phyloP scores from a whole-genome alignment of 1,140 invertebrate species.

The Ceratoteleas bidentatus region DNA sequence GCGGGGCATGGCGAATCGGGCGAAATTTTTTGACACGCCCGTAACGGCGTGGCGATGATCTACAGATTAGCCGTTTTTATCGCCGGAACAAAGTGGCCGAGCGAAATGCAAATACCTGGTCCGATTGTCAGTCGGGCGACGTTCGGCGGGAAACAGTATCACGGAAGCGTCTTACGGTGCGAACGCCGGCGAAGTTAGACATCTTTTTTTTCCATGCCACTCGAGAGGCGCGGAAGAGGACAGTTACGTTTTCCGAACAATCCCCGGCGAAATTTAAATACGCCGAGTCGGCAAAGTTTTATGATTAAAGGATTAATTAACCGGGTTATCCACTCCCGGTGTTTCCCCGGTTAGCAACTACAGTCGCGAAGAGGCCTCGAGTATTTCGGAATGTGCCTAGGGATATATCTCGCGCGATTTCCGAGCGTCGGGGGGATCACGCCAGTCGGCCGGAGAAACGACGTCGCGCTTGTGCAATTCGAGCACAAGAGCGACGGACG shows the following conservation, averaged over 20 bases:
- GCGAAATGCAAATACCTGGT: too few species aligned
- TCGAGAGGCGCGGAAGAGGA: conserved; percentile 59
- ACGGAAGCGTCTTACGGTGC: too few species aligned
- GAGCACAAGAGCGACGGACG: conserved; percentile 58
- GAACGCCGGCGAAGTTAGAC: too few species aligned
- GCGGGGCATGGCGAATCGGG: too few species aligned
- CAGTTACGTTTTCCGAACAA: conserved; percentile 56
- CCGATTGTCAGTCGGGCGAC: too few species aligned
- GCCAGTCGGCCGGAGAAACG: conserved; percentile 44
- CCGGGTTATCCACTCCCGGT: conserved; percentile 64
- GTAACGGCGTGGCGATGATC: too few species aligned
- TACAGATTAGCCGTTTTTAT: too few species aligned
- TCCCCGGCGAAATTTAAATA: conserved; percentile 67
- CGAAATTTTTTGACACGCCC: too few species aligned
- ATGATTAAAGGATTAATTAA: conserved; percentile 71
- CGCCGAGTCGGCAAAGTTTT: conserved; percentile 66
- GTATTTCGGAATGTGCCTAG: conserved; percentile 60
- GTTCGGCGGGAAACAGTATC: too few species aligned
- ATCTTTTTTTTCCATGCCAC: conserved; percentile 50
- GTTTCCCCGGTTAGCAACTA: conserved; percentile 45
- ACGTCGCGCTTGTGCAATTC: conserved; percentile 48
- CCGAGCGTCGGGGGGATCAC: conserved; percentile 53
- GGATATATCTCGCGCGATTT: conserved; percentile 64
- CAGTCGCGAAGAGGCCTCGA: conserved; percentile 61
- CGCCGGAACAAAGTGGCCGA: too few species aligned